Base-by-base conservation (phyloP, 1,140 invertebrate species). In the Lepidurus arcticus region DNA sequence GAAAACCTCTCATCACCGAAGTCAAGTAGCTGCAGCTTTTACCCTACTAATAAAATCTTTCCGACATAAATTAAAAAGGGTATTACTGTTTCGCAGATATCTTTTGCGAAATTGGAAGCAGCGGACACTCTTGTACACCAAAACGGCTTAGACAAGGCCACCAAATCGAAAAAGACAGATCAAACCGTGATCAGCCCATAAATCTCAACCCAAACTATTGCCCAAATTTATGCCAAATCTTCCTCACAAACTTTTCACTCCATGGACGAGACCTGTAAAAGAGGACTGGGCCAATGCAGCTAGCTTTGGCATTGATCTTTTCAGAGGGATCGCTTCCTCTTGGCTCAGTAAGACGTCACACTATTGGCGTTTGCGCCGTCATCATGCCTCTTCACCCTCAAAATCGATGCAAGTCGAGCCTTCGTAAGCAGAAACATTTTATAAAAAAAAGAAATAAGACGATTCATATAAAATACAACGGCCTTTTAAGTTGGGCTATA, bases 171-270 rank as follows among this genome's bases (percentile, higher is more conserved):
- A 65, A 65, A 65, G n/a, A 65, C 53, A n/a, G 13, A 7, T 21
- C 53, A 65, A 65, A 21, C 6, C 6, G 16, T 13, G 13, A 65
- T 65, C 53, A 65, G 53, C 53, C 53, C 53, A 65, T 65, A 65
- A 65, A 65, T 65, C 53, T 65, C 53, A 65, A 65, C 21, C 34
- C 16, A 65, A 65, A 65, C 53, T 65, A 65, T 21, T 65, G n/a
- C 53, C 21, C 13, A 65, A 16, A 65, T n/a, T 65, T 65, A 65
- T n/a, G 6, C 21, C 21, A 13, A 65, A 65, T 65, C 21, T 21
- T 21, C 16, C 21, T 16, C 53, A 65, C 53, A 16, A 21, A 65
- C 16, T 16, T 65, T 47, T 65, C 53, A 65, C 53, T 65, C 53
- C 53, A 65, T 65, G 53, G 16, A 65, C 53, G 8, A 65, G 13